Percentiles rank a stretch among this genome's conserved stretches.
Conservation (phyloP, 2,113 vertebrate genomes). For the Mustelus asterias region DNA sequence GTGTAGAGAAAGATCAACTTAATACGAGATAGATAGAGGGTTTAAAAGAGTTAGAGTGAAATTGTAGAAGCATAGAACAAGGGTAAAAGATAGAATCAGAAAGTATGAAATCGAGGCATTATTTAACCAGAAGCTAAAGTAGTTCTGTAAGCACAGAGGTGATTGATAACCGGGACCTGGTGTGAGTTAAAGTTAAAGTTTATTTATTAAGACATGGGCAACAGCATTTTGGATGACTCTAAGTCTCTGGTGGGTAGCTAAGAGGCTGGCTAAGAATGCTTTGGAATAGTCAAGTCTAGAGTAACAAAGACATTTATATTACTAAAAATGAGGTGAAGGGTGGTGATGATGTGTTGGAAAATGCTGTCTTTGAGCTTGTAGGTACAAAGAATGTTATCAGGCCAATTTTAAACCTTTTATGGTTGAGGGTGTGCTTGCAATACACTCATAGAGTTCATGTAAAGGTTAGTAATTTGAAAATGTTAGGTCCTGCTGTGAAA, state of each 20-base stretch:
- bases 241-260: not conserved
- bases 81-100: too few species aligned
- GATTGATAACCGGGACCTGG: too few species aligned
- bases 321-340: not conserved
- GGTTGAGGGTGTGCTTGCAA: not conserved
- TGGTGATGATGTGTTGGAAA: not conserved
- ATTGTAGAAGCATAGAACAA: too few species aligned
- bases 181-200: too few species aligned
- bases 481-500: constrained; percentile 16
- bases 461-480: not conserved
- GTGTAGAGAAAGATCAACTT: too few species aligned
- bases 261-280: not conserved
- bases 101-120: too few species aligned
- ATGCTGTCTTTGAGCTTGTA: not conserved
- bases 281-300: not conserved
- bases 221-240: too few species aligned
- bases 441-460: not conserved
- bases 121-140: too few species aligned
- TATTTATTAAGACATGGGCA: too few species aligned
- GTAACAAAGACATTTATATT: not conserved
- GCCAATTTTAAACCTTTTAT: not conserved
- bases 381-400: not conserved
- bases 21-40: too few species aligned
- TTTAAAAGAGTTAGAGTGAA: too few species aligned
- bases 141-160: too few species aligned